Conservation (phyloP, 2,888 invertebrate species). For the Luperina nickerlii region DNA sequence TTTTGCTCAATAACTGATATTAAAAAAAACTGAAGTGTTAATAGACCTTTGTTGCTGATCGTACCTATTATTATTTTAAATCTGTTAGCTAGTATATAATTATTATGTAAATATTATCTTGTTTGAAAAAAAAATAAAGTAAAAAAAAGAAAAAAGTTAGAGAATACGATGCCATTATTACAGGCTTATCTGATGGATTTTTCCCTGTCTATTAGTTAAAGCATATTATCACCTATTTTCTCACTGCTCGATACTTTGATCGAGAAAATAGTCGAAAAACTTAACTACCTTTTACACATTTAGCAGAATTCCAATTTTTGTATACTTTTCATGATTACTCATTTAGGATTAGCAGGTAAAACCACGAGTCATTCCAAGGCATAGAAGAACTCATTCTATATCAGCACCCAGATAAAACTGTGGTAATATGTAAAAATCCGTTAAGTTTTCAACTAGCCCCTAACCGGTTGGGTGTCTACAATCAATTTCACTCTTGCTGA, state of each 20-base stretch:
- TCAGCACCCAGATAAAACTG: conserved; percentile 20
- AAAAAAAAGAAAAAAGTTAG: not conserved
- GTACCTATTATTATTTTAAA: no score
- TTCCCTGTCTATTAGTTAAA: not conserved
- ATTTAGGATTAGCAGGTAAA: not conserved
- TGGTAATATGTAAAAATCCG: conserved; percentile 49
- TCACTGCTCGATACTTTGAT: not conserved
- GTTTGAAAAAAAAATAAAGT: no score
- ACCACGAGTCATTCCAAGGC: not conserved
- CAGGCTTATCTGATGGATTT: not conserved
- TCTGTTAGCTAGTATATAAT: no score
- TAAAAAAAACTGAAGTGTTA: no score
- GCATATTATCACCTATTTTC: not conserved
- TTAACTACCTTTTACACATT: not conserved
- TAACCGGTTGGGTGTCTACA: conserved; percentile 51
- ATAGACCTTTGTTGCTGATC: no score
- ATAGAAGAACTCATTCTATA: not conserved
- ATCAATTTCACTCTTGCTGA: conserved; percentile 65
- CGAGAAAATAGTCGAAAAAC: not conserved
- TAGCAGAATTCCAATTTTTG: not conserved
- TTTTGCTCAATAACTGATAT: no score
- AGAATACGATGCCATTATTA: not conserved
- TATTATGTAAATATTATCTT: no score
- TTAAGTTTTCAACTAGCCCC: conserved; percentile 41
- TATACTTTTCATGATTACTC: not conserved